These are phyloP conservation scores for Ganaspis brasiliensis DNA, from an alignment of 2,888 invertebrate genomes.

Conservation along the genomic window DNA sequence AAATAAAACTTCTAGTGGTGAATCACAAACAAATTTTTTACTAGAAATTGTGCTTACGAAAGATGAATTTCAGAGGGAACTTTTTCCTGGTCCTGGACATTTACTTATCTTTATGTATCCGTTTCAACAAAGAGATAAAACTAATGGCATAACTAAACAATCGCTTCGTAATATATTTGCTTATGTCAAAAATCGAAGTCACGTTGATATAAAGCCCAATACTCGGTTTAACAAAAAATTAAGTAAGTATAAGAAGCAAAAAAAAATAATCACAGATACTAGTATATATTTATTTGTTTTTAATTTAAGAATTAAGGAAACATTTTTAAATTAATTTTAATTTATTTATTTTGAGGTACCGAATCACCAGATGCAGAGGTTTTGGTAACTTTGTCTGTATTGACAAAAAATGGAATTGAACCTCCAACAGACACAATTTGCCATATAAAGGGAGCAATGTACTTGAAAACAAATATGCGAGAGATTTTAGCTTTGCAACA, in stretches of 20 bases:
- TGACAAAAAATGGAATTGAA: conserved; percentile 67
- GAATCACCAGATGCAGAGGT: conserved; percentile 64
- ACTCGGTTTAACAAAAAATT: conserved; percentile 69
- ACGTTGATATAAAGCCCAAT: conserved; percentile 58
- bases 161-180: conserved; percentile 69
- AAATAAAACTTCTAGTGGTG: conserved; percentile 50
- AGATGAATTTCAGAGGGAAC: conserved; percentile 59
- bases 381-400: conserved; percentile 70
- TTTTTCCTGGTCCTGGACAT: conserved; percentile 71
- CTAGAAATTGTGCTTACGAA: conserved; percentile 69
- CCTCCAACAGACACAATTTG: conserved; percentile 68
- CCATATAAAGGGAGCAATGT: conserved; percentile 74
- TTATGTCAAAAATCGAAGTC: conserved; percentile 64
- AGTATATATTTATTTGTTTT: too few species aligned
- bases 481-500: conserved; percentile 85
- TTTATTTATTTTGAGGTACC: conserved; percentile 52
- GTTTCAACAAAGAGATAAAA: conserved; percentile 32
- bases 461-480: conserved; percentile 81
- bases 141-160: background rate
- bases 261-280: too few species aligned
- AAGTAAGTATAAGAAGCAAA: conserved; percentile 57
- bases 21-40: conserved; percentile 63
- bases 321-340: conserved; percentile 3
- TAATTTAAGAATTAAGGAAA: too few species aligned
- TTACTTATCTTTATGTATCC: conserved; percentile 71